A percentile compares a stretch with the other conserved stretches of the same genome.
These are phyloP conservation scores for Uloborus diversus DNA, from an alignment of 1,140 invertebrate species.

Conservation along the genomic window DNA sequence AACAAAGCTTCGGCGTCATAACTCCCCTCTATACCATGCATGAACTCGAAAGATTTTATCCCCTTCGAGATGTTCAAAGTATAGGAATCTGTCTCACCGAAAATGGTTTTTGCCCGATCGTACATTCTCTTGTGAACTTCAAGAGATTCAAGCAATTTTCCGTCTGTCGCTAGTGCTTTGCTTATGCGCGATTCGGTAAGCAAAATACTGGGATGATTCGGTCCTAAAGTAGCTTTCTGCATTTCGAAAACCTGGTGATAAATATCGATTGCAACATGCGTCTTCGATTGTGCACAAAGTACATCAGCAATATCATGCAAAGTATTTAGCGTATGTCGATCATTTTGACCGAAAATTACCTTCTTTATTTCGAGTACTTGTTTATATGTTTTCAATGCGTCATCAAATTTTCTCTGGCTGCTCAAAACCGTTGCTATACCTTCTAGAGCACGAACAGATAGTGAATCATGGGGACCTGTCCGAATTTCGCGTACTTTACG, in stretches of 20 bases:
- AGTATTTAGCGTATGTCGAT: constrained; percentile 60
- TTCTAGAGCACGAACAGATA: constrained; percentile 1
- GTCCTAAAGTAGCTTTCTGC: constrained; percentile 57
- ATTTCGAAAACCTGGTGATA: constrained; percentile 58
- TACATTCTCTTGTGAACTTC: constrained; percentile 58
- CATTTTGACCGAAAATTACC: constrained; percentile 58
- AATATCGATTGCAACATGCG: constrained; percentile 6
- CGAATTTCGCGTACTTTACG: background rate
- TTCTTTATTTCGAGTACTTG: constrained; percentile 58
- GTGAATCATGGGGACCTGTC: background rate
- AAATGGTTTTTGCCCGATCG: constrained; percentile 52
- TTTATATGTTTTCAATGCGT: constrained; percentile 48
- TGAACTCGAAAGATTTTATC: background rate
- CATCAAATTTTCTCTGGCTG: constrained; percentile 1
- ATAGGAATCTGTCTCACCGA: constrained; percentile 59
- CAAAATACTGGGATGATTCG: constrained; percentile 59
- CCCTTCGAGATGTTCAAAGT: constrained; percentile 51
- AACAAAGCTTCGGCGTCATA: too few relatives aligned
- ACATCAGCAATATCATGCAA: constrained; percentile 33
- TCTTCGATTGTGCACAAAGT: constrained; percentile 6
- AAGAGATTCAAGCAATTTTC: constrained; percentile 6
- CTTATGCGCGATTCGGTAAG: constrained; percentile 50
- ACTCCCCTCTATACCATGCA: too few relatives aligned
- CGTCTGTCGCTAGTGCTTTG: constrained; percentile 5
- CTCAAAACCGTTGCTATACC: constrained; percentile 15